Conservation (phyloP, 2,797 vertebrate genomes). For the Takifugu rubripes region DNA sequence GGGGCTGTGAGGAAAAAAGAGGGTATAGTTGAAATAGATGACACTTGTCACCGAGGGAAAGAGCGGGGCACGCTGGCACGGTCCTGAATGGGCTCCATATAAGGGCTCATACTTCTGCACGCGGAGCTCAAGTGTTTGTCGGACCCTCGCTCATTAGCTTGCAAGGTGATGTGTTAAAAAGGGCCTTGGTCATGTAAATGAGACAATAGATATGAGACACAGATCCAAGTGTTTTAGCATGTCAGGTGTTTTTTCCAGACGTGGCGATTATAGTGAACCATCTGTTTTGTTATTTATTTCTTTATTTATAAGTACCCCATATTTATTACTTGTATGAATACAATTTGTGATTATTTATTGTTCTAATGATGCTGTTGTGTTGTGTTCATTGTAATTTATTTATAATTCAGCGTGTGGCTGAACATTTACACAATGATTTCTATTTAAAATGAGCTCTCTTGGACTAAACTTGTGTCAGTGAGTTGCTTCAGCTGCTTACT, state of each 20-base stretch:
- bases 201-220: conserved; percentile 46
- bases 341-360: conserved; percentile 19
- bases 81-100: conserved; percentile 48
- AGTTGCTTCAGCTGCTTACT: not conserved
- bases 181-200: conserved; percentile 67
- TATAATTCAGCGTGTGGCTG: not conserved
- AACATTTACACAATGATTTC: not conserved
- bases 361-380: not conserved
- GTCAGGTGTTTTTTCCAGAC: conserved; percentile 47
- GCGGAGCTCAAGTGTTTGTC: conserved; percentile 56
- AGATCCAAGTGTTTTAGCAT: conserved; percentile 25
- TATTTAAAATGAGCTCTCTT: not conserved
- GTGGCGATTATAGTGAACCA: conserved; percentile 3
- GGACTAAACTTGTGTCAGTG: not conserved
- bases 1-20: conserved; percentile 21
- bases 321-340: conserved; percentile 29
- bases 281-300: conserved; percentile 32
- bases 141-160: conserved; percentile 43
- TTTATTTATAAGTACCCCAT: conserved; percentile 19
- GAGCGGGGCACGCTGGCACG: conserved; percentile 44
- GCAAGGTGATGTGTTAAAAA: conserved; percentile 57
- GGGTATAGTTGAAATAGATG: conserved; percentile 45
- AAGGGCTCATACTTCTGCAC: conserved; percentile 53
- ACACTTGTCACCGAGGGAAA: conserved; percentile 54
- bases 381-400: conserved; percentile 5